Percentiles rank a stretch among this genome's conserved stretches.
These are phyloP conservation scores for Cephus cinctus DNA, from an alignment of 1,140 invertebrate genomes.

Conservation along the genomic window DNA sequence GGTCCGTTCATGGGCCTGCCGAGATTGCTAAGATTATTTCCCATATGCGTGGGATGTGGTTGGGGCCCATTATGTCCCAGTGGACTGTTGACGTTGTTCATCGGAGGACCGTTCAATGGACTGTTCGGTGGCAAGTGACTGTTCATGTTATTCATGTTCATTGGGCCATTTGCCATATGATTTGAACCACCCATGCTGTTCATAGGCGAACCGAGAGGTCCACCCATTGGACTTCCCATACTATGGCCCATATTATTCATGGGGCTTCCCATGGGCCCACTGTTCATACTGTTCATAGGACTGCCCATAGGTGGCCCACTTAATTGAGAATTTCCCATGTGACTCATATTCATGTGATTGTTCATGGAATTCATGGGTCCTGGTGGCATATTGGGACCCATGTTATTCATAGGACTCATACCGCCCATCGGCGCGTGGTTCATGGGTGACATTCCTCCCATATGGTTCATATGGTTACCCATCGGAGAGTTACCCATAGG, in stretches of 20 bases:
- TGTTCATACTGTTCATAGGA: slow-evolving; percentile 68
- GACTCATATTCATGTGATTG: slow-evolving; percentile 70
- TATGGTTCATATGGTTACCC: slow-evolving; percentile 64
- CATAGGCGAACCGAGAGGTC: slow-evolving; percentile 51
- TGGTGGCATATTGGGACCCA: slow-evolving; percentile 63
- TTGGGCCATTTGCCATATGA: slow-evolving; percentile 50
- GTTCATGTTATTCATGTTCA: slow-evolving; percentile 55
- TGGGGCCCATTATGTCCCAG: slow-evolving; percentile 55
- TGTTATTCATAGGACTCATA: slow-evolving; percentile 68
- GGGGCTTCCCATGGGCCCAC: slow-evolving; percentile 64
- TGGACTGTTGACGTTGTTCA: slow-evolving; percentile 53
- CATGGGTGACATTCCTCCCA: slow-evolving; percentile 60
- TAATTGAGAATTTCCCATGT: slow-evolving; percentile 70
- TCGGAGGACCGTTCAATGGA: slow-evolving; percentile 48
- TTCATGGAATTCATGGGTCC: slow-evolving; percentile 58
- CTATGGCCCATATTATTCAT: slow-evolving; percentile 55
- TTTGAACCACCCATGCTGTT: slow-evolving; percentile 49
- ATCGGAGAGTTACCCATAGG: slow-evolving; percentile 51
- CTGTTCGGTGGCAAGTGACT: slow-evolving; percentile 53
- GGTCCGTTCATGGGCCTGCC: slow-evolving; percentile 62
- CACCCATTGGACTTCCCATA: slow-evolving; percentile 55
- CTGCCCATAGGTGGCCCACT: slow-evolving; percentile 70
- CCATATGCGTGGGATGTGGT: slow-evolving; percentile 61
- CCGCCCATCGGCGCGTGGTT: slow-evolving; percentile 64
- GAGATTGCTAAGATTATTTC: slow-evolving; percentile 54